Percentiles rank a stretch among this genome's conserved stretches.
phyloP scores from a whole-genome alignment of 1,140 invertebrate genomes.

The Danaus melanippus region DNA sequence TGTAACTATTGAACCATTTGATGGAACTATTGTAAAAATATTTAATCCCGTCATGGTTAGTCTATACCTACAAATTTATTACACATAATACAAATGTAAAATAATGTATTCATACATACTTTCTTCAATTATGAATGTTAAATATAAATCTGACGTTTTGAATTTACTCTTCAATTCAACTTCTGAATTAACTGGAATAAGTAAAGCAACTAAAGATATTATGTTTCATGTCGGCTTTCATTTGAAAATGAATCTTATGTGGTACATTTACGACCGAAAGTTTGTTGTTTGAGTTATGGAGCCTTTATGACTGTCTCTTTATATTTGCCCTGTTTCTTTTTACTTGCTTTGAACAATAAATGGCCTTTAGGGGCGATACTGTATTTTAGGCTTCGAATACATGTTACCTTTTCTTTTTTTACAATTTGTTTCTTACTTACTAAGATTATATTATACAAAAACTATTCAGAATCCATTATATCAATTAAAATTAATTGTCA shows the following conservation, averaged over 20 bases:
- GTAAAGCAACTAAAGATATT: slow-evolving; percentile 20
- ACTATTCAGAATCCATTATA: no score
- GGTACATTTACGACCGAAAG: slow-evolving; percentile 18
- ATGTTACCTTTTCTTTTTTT: background rate
- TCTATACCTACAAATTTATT: slow-evolving; percentile 2
- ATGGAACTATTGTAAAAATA: no score
- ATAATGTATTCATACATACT: slow-evolving; percentile 20
- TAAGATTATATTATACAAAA: no score
- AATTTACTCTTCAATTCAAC: slow-evolving; percentile 47
- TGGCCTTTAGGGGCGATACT: slow-evolving; percentile 43
- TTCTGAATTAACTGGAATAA: slow-evolving; percentile 55
- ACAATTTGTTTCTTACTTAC: no score
- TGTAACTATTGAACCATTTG: no score
- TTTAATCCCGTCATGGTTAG: no score
- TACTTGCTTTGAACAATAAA: slow-evolving; percentile 63
- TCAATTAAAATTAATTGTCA: no score
- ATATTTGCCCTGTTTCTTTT: slow-evolving; percentile 50
- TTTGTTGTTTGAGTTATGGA: slow-evolving; percentile 11
- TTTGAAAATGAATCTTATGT: slow-evolving; percentile 26
- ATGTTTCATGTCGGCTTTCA: slow-evolving; percentile 1
- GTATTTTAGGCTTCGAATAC: slow-evolving; percentile 31
- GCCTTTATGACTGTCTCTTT: slow-evolving; percentile 32
- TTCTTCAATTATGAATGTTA: slow-evolving; percentile 47
- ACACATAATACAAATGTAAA: slow-evolving; percentile 18
- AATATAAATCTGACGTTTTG: slow-evolving; percentile 41